Conservation (phyloP, 1,140 invertebrate genomes). For the Metaphire vulgaris region DNA sequence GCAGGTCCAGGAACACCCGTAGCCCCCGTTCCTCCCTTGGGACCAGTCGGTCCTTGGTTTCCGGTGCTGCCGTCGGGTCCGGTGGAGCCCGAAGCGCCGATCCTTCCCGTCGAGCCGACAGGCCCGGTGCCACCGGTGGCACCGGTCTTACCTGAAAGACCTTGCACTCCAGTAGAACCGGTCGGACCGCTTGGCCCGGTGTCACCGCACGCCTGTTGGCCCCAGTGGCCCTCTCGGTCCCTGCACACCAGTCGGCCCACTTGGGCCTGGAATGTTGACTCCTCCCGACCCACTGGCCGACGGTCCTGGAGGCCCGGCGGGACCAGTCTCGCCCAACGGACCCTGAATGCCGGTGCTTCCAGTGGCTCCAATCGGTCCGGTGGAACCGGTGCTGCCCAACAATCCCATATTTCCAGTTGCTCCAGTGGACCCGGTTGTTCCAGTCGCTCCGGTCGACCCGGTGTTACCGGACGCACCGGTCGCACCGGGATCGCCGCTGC, state of each 20-base stretch:
- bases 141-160: slow-evolving; percentile 53
- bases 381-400: background rate
- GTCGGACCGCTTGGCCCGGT: background rate
- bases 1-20: slow-evolving; percentile 23
- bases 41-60: slow-evolving; percentile 9
- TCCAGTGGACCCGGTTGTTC: background rate
- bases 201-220: background rate
- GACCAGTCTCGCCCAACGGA: background rate
- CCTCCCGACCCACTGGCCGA: background rate
- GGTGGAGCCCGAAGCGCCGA: background rate
- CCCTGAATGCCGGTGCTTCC: background rate
- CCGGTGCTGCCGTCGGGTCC: slow-evolving; percentile 11
- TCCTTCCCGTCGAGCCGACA: slow-evolving; percentile 4
- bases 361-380: background rate
- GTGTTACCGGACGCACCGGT: background rate
- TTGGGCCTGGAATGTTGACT: background rate
- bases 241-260: slow-evolving; percentile 10
- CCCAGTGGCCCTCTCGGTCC: slow-evolving; percentile 9
- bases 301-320: background rate
- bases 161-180: slow-evolving; percentile 9
- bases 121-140: slow-evolving; percentile 56
- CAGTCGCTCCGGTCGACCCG: background rate
- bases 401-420: background rate
- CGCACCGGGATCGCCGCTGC: background rate
- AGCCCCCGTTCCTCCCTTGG: background rate